These are phyloP conservation scores for Peromyscus aztecus DNA, from an alignment of 2,797 vertebrate species.

Conservation along the genomic window DNA sequence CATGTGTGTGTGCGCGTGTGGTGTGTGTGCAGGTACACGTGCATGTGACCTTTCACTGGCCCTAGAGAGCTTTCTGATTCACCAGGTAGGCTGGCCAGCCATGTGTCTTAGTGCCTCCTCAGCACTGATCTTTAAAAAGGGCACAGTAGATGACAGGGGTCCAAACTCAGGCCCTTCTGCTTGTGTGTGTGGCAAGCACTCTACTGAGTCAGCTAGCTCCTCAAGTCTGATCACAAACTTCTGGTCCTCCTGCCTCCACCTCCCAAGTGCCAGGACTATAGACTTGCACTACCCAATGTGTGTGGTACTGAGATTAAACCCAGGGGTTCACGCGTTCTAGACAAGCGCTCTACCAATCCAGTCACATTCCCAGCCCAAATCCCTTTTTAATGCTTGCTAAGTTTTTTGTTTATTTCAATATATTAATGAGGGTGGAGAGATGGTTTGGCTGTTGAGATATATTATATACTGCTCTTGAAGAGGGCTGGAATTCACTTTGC, in stretches of 20 bases:
- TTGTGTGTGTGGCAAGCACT: neutral
- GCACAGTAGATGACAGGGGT: neutral
- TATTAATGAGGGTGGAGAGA: neutral
- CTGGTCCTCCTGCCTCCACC: neutral
- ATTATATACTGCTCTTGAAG: neutral
- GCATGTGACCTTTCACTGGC: neutral
- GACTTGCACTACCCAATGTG: neutral
- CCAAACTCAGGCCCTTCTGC: neutral
- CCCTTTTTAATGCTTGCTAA: slow-evolving; percentile 30
- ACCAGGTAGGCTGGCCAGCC: neutral
- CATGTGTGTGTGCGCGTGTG: neutral
- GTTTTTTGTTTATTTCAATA: neutral
- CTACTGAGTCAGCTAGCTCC: neutral
- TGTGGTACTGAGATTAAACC: neutral
- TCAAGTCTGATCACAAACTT: neutral
- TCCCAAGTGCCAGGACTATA: neutral
- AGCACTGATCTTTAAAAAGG: neutral
- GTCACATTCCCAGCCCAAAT: neutral
- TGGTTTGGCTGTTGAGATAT: neutral
- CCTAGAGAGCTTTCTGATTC: neutral
- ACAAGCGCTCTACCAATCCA: neutral
- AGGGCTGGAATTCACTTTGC: neutral
- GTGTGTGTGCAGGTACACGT: neutral
- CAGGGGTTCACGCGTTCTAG: neutral
- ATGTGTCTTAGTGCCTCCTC: neutral